Evolutionary conservation across 2,888 invertebrate genomes (phyloP), one percentile per base, ranked within the genome.

Genomic region (Athrips mouffetella): DNA sequence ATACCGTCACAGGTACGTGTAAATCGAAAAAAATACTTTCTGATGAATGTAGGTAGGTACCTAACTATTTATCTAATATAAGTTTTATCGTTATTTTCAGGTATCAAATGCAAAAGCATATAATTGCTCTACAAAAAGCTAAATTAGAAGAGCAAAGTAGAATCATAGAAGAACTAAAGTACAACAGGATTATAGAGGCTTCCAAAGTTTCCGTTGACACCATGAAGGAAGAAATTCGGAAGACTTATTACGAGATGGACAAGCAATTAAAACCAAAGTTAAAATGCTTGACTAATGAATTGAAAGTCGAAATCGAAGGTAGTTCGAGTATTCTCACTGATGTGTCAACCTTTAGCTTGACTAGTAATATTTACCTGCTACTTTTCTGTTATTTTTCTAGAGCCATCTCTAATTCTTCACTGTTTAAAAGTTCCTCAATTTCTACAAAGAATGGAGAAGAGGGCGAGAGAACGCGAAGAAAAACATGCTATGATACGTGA

Each of bases 131-230:
- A 21, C 94, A 94, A 71, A 92, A 91, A 67, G 78, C 89, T 1
- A 94, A 94, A 76, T 70, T 95, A 50, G 91, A 92, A 50, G 91
- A 93, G 51, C 94, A 94, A 71, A 92, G 91, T 58, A 90, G 91
- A 61, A 67, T 93, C n/a, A 94, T 94, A 49, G 91, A 93, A 69
- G 92, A 94, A 65, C 75, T 94, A 0, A 93, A 92, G 66, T 79
- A 94, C 45, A 92, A 92, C 49, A 92, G 92, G 73, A 89, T 94
- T 20, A 80, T 91, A 37, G 91, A 92, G 55, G 92, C 92, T 49
- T 89, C 92, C 0, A 88, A 89, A 44, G 89, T 91, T 50, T 91
- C 91, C 0, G 73, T 89, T 0, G 84, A 88, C 50, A 70, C 74
- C n/a, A 90, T 91, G 52, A 90, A 89, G 45, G 90, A 91, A 48